Base-by-base conservation (phyloP, 2,113 vertebrate genomes). In the Gambusia affinis region DNA sequence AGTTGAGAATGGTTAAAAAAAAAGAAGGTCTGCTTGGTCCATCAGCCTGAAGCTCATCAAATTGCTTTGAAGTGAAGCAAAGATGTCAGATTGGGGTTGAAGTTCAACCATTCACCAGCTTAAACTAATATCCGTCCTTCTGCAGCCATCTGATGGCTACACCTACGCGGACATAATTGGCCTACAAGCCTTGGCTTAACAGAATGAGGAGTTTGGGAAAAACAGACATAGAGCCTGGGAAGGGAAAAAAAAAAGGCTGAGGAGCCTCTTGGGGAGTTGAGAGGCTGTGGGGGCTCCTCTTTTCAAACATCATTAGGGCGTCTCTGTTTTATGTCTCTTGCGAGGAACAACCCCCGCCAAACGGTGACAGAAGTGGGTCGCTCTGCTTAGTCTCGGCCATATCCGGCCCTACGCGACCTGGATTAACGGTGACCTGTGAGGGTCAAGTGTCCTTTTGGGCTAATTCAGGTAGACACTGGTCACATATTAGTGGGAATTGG, bases 41-140 rank as follows among this genome's bases (percentile, higher is more conserved):
- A 92, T 92, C 90, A 89, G 82, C 83, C 64, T 69, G 22, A 27
- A 80, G 85, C 79, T 68, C 17, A 51, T 74, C 51, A 90, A 90
- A 90, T 91, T 88, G 88, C 93, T 93, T 92, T 94, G 92, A 95
- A 93, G 92, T 88, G 81, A 83, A 82, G 87, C 88, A 91, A 87
- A 90, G 80, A 94, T 31, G 88, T 90, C 84, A 60, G 87, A 84
- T 88, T 70, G 42, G 77, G 87, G 74, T 87, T 87, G 88, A 81
- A 85, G 76, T 91, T 92, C 83, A 90, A 86, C 86, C 89, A 64
- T 85, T 89, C 85, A 81, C 76, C 74, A 78, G 90, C 89, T 94
- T 91, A 91, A 85, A 88, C 92, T 92, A 91, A 93, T 91, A 92
- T 90, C 73, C 80, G 82, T 86, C 76, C 73, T 79, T 62, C 80